Evolutionary conservation across 2,113 vertebrate genomes (phyloP).

Genomic region (Nannobrachium achirus): DNA sequence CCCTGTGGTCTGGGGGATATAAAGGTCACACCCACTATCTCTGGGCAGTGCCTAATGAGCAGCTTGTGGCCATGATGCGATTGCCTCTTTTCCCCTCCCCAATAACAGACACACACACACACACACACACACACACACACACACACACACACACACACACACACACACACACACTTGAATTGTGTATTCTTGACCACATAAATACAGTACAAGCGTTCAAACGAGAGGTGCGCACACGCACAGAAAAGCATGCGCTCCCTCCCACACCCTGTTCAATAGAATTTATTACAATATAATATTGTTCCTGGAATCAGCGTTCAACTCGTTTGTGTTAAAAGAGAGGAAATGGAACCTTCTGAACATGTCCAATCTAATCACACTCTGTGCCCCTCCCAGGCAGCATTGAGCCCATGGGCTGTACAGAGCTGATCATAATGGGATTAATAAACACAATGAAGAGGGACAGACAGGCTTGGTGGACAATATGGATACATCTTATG

Average conservation of each 20-base stretch:
- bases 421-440: no score
- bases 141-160: constrained; percentile 2
- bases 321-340: no score
- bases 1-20: neutral
- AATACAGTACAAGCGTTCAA: no score
- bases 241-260: neutral
- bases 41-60: neutral
- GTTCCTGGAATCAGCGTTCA: no score
- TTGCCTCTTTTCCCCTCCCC: neutral
- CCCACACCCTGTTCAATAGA: neutral
- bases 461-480: no score
- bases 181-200: no score
- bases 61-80: constrained; percentile 5
- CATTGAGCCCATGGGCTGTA: neutral
- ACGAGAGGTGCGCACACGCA: neutral
- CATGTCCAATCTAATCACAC: no score
- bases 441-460: no score
- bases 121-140: constrained; percentile 2
- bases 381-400: no score
- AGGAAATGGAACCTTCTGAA: no score
- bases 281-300: no score
- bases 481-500: no score
- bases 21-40: neutral
- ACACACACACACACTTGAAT: neutral
- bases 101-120: neutral